phyloP scores from a whole-genome alignment of 2,888 invertebrate species.

The Tuta absoluta region DNA sequence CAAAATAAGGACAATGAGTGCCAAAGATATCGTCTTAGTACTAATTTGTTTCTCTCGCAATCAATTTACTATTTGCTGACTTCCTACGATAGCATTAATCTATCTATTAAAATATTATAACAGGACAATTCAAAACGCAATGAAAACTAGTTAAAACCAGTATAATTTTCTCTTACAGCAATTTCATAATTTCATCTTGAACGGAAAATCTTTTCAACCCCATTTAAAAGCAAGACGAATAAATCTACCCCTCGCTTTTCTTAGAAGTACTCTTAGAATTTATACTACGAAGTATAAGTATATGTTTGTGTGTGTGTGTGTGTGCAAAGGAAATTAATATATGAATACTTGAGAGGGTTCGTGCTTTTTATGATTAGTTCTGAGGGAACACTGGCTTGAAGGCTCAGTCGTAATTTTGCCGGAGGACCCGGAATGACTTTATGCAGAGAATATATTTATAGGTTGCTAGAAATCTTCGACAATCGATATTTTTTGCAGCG shows the following conservation, averaged over 20 bases:
- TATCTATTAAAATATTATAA: not conserved
- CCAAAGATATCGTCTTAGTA: no score
- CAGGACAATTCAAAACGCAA: not conserved
- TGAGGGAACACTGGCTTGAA: conserved; percentile 17
- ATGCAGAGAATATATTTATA: not conserved
- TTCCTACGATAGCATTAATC: no score
- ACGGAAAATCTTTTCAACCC: not conserved
- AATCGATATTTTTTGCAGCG: not conserved
- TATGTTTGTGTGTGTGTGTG: conserved; percentile 1
- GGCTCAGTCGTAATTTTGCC: conserved; percentile 2
- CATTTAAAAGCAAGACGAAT: not conserved
- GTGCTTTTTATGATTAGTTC: conserved; percentile 38
- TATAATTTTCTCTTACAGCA: not conserved
- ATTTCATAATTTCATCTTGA: not conserved
- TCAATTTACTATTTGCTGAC: no score
- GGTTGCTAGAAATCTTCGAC: not conserved
- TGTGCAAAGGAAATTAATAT: conserved; percentile 37
- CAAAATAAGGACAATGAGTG: no score
- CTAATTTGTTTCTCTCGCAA: no score
- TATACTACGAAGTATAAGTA: not conserved
- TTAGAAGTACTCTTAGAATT: not conserved
- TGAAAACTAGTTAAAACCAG: conserved; percentile 3
- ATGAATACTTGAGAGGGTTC: conserved; percentile 41
- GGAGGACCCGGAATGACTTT: not conserved
- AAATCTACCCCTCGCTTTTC: conserved; percentile 13